Evolutionary conservation across 1,140 invertebrate genomes (phyloP), one percentile per base, ranked within the genome.

Genomic region (Lordiphosa stackelbergi): DNA sequence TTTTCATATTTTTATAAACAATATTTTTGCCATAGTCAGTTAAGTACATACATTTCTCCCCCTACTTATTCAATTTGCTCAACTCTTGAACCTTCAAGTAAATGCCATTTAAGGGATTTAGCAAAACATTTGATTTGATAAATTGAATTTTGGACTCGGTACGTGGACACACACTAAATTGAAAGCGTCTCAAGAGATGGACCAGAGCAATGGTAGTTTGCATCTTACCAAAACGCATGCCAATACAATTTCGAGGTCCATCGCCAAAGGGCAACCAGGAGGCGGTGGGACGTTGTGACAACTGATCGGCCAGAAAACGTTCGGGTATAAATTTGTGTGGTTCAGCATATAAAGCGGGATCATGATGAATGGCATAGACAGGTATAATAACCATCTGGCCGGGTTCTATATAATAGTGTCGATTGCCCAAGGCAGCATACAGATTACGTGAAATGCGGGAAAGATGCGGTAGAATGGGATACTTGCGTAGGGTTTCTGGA

Each of bases 311-410:
- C 11, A 61, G 4, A 36, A 87, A 93, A 48, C 92, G 81, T 51
- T 92, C 90, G 0, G 92, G 92, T 66, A 91, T 88, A 54, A 91
- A 93, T 36, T 85, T 69, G 7, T 91, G 88, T 2, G 92, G 91
- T 41, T 92, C 87, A 0, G 89, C 89, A 69, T 89, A 93, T 38
- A 90, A 77, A 5, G 73, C 66, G 6, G 88, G 69, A 85, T 93
- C 90, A 24, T 88, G 88, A 62, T 94, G 93, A 24, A 94, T 88
- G 5, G 87, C 90, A 62, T 89, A 89, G 0, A 91, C 88, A 0
- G 92, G 91, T 35, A 93, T 90, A 2, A 90, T 47, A 0, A 93
- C 71, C 9, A 88, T 88, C 4, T 83, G 78, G 0, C 65, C 78
- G 1, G 78, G 73, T 11, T 83, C 64, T 3, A 83, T 84, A 11